phyloP scores from a whole-genome alignment of 2,888 invertebrate genomes.

The Congeria kusceri region DNA sequence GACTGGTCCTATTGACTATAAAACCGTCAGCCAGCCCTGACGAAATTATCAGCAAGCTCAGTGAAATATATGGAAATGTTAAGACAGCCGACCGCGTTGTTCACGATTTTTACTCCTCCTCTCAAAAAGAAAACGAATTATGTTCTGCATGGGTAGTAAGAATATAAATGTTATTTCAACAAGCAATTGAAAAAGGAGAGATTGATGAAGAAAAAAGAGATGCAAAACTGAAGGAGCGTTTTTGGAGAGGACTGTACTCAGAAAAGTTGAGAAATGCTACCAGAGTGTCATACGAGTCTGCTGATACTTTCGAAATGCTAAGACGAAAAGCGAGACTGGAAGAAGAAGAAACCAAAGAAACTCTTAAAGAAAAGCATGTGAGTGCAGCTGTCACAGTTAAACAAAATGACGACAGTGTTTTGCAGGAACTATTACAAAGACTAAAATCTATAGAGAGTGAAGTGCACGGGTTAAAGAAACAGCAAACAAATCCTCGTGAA shows the following conservation, averaged over 20 bases:
- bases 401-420: background rate
- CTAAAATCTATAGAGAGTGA: background rate
- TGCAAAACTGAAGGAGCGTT: background rate
- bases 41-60: background rate
- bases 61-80: background rate
- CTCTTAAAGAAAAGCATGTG: background rate
- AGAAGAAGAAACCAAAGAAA: background rate
- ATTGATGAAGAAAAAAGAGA: background rate
- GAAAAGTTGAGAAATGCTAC: conserved; percentile 9
- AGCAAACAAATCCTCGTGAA: background rate
- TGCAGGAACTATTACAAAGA: conserved; percentile 4
- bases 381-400: background rate
- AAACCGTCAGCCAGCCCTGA: background rate
- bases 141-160: conserved; percentile 9
- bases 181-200: background rate
- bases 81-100: background rate
- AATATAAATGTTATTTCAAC: background rate
- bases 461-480: background rate
- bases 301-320: conserved; percentile 2
- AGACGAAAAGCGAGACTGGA: conserved; percentile 1
- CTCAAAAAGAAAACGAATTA: background rate
- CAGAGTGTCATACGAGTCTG: conserved; percentile 2
- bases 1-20: background rate
- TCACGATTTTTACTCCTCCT: conserved; percentile 18
- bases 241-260: background rate